Percentiles rank a stretch among this genome's conserved stretches.
Conservation (phyloP, 2,113 vertebrate genomes). For the Ammodytes dubius region DNA sequence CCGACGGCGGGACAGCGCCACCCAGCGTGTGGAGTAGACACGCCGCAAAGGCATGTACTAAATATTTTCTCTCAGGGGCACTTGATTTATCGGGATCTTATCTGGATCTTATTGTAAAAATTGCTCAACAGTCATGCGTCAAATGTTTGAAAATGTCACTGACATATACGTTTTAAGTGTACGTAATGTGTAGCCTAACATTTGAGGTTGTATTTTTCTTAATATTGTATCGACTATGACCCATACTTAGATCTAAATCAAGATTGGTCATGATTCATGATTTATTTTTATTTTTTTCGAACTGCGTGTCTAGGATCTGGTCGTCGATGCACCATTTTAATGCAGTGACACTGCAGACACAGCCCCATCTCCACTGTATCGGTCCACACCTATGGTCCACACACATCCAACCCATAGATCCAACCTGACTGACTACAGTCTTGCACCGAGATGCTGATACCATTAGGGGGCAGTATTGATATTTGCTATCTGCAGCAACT, state of each 20-base stretch:
- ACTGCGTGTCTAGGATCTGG: not conserved
- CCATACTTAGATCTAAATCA: not conserved
- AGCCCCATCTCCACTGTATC: conserved; percentile 4
- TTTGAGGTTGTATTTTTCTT: not conserved
- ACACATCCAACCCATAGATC: not conserved
- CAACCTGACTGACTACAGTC: not conserved
- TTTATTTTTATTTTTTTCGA: not conserved
- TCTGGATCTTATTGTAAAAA: not conserved
- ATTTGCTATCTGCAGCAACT: conserved; percentile 31
- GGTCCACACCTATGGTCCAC: conserved; percentile 9
- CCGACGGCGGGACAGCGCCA: conserved; percentile 19
- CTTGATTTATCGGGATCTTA: not conserved
- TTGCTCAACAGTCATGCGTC: not conserved
- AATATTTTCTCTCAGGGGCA: not conserved
- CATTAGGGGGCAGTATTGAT: conserved; percentile 74
- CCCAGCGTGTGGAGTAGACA: not conserved
- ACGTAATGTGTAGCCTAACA: too few species aligned
- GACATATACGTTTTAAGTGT: too few species aligned
- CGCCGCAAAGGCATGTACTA: not conserved
- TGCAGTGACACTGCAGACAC: conserved; percentile 58
- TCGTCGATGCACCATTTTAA: conserved; percentile 15
- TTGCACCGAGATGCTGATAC: conserved; percentile 32
- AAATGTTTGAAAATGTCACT: not conserved
- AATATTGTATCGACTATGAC: not conserved
- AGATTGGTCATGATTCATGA: not conserved